These are phyloP conservation scores for Acrobasis consociella DNA, from an alignment of 2,888 invertebrate species.

Conservation along the genomic window DNA sequence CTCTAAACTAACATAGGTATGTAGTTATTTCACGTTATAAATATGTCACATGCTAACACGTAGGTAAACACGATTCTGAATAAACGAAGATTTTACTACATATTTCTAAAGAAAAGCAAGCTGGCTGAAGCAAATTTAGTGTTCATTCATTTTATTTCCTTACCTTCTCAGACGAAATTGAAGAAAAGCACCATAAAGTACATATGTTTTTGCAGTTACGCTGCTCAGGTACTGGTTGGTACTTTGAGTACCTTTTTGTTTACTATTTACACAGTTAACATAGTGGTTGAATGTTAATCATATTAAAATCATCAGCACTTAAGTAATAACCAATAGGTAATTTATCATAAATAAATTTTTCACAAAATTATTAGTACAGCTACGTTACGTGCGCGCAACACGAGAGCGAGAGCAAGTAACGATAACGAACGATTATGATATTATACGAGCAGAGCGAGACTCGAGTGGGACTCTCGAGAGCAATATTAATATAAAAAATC, in stretches of 20 bases:
- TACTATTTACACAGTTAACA: slow-evolving; percentile 11
- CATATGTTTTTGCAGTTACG: slow-evolving; percentile 1
- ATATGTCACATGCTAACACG: slow-evolving; percentile 20
- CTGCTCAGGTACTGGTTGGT: slow-evolving; percentile 13
- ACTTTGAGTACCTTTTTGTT: slow-evolving; percentile 11
- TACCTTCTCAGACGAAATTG: neutral
- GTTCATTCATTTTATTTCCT: neutral
- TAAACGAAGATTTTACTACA: neutral
- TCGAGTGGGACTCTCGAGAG: too few relatives aligned
- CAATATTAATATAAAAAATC: too few relatives aligned
- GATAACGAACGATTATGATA: too few relatives aligned
- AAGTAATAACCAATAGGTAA: neutral
- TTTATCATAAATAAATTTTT: neutral
- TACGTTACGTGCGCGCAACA: slow-evolving; percentile 8
- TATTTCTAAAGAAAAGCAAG: neutral
- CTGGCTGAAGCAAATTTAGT: neutral
- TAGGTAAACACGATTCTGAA: slow-evolving; percentile 9
- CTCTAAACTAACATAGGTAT: slow-evolving; percentile 18
- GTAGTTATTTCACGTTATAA: slow-evolving; percentile 15
- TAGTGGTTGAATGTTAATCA: neutral
- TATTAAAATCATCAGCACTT: neutral
- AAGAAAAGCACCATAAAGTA: slow-evolving; percentile 13
- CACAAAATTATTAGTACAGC: neutral
- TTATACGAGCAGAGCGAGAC: too few relatives aligned
- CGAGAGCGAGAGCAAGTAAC: neutral